Percentiles rank a stretch among this genome's conserved stretches.
Evolutionary conservation across 2,113 vertebrate species (phyloP).

Genomic region (Vulpes vulpes): DNA sequence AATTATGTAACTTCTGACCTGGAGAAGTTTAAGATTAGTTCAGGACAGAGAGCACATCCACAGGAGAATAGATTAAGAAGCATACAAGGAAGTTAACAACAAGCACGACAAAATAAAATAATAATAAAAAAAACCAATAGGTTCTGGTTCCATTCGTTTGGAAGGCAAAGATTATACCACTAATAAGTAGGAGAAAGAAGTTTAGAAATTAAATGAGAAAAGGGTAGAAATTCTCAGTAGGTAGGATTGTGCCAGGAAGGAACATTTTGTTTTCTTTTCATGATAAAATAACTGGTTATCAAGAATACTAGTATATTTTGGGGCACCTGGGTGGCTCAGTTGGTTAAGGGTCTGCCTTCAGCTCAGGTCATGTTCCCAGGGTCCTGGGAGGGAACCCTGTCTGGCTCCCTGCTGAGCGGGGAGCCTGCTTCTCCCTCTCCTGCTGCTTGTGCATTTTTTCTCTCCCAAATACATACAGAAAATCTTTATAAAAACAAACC

Average conservation of each 20-base stretch:
- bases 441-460: not conserved
- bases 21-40: not conserved
- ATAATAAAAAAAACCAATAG: not conserved
- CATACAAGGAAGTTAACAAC: not conserved
- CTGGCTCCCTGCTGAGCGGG: not conserved
- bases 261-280: conserved; percentile 40
- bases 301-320: not conserved
- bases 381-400: not conserved
- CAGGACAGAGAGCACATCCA: not conserved
- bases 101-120: not conserved
- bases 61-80: not conserved
- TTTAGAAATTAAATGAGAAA: conserved; percentile 29
- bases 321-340: not conserved
- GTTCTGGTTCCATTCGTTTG: not conserved
- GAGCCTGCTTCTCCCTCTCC: not conserved
- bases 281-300: conserved; percentile 14
- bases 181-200: conserved; percentile 8
- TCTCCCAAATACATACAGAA: not conserved
- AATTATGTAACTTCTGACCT: conserved; percentile 18
- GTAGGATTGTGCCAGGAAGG: not conserved
- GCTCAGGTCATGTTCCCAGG: not conserved
- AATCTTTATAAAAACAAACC: not conserved
- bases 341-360: not conserved
- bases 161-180: not conserved
- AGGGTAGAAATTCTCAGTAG: not conserved